Percentiles rank a stretch among this genome's conserved stretches.
Evolutionary conservation across 2,888 invertebrate genomes (phyloP).

Genomic region (Elegia similella): DNA sequence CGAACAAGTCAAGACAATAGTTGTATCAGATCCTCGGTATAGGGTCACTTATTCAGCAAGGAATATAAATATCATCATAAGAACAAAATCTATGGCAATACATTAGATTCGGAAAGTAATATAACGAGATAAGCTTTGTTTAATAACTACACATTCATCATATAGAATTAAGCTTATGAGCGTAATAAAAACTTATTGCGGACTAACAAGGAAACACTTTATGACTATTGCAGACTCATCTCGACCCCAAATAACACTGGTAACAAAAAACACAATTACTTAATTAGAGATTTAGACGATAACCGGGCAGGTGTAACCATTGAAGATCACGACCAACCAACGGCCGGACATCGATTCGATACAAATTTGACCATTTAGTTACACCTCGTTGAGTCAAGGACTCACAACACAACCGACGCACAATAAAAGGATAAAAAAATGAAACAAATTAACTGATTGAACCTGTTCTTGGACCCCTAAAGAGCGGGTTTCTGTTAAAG

Average conservation of each 20-base stretch:
- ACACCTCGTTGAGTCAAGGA: conserved; percentile 81
- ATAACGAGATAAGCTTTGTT: background rate
- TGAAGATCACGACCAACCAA: conserved; percentile 55
- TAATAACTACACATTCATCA: background rate
- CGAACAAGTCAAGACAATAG: too few species aligned
- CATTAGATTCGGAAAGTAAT: background rate
- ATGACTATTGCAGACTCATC: conserved; percentile 19
- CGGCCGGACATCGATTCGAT: conserved; percentile 77
- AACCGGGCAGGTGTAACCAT: conserved; percentile 69
- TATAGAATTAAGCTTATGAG: background rate
- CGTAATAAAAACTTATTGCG: conserved; percentile 7
- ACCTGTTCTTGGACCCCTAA: conserved; percentile 77
- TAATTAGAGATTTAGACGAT: conserved; percentile 67
- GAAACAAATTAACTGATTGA: conserved; percentile 75
- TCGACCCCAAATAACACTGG: conserved; percentile 31
- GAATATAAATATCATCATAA: too few species aligned
- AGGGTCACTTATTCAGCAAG: too few species aligned
- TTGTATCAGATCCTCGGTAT: too few species aligned
- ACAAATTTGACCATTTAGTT: conserved; percentile 77
- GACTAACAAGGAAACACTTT: background rate
- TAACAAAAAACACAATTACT: conserved; percentile 63
- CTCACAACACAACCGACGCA: conserved; percentile 68
- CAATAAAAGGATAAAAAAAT: conserved; percentile 66
- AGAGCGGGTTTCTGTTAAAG: conserved; percentile 70
- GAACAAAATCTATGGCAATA: too few species aligned